Evolutionary conservation across 2,888 invertebrate genomes (phyloP).

Genomic region (Oegoconia quadripuncta): DNA sequence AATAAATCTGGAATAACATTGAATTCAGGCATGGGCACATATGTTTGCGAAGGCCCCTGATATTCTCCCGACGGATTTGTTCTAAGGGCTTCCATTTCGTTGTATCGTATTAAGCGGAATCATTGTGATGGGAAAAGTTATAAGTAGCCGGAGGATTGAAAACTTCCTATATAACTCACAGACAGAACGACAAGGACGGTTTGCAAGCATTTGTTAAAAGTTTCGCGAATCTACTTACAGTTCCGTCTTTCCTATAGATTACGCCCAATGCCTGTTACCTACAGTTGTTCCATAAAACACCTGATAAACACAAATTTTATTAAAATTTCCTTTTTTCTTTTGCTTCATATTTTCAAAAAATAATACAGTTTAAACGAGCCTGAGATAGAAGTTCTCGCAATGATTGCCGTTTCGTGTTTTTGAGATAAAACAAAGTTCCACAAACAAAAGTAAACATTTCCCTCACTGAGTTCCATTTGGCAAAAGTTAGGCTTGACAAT

Average conservation of each 20-base stretch:
- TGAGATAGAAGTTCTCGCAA: slow-evolving; percentile 3
- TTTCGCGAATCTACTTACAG: slow-evolving; percentile 27
- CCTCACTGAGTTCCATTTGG: slow-evolving; percentile 27
- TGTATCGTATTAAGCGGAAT: slow-evolving; percentile 57
- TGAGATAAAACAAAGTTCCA: slow-evolving; percentile 23
- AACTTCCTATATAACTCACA: slow-evolving; percentile 55
- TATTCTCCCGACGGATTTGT: slow-evolving; percentile 37
- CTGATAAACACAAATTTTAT: no score
- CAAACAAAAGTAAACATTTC: slow-evolving; percentile 31
- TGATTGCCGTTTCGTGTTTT: slow-evolving; percentile 24
- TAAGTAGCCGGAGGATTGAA: slow-evolving; percentile 58
- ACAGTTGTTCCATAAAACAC: background rate
- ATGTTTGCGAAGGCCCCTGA: slow-evolving; percentile 33
- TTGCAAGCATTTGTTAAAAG: slow-evolving; percentile 52
- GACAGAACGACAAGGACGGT: slow-evolving; percentile 42
- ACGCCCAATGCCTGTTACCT: background rate
- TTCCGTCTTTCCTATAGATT: slow-evolving; percentile 26
- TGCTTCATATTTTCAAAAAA: slow-evolving; percentile 1
- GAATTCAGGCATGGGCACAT: slow-evolving; percentile 20
- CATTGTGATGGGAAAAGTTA: slow-evolving; percentile 68
- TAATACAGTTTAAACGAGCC: background rate
- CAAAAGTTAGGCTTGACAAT: slow-evolving; percentile 26
- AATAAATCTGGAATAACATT: background rate
- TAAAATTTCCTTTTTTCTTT: background rate
- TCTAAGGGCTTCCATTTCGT: slow-evolving; percentile 48